Conservation (phyloP, 2,113 vertebrate species). For the Heterocephalus glaber region DNA sequence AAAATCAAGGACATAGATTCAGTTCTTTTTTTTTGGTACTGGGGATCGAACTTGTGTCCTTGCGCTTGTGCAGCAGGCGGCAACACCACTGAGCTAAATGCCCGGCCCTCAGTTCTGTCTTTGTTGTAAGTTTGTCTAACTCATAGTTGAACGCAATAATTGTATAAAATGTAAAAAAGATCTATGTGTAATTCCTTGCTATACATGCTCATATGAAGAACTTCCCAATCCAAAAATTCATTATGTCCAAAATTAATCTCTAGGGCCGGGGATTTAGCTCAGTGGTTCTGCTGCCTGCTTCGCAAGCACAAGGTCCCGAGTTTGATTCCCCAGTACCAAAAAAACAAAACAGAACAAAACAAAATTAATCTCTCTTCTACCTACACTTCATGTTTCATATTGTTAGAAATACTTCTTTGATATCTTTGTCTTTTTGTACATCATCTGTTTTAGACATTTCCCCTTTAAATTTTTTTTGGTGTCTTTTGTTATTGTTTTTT, state of each 20-base stretch:
- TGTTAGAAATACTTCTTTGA: neutral
- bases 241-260: neutral
- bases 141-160: neutral
- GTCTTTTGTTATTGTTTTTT: too few species aligned
- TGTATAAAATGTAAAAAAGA: neutral
- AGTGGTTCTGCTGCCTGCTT: too few species aligned
- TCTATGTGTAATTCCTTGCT: neutral
- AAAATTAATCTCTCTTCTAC: neutral
- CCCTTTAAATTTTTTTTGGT: neutral
- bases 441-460: neutral
- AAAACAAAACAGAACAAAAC: too few species aligned
- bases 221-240: constrained; percentile 3
- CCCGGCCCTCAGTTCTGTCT: too few species aligned
- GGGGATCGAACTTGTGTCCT: too few species aligned
- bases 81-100: too few species aligned
- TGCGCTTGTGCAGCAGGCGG: too few species aligned
- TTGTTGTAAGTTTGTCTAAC: constrained; percentile 5
- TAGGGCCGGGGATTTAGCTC: too few species aligned
- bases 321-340: too few species aligned
- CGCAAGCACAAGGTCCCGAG: too few species aligned
- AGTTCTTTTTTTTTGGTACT: too few species aligned
- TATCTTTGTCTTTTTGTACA: neutral
- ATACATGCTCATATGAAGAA: neutral
- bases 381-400: neutral
- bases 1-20: neutral